Percentiles rank a stretch among this genome's conserved stretches.
Conservation (phyloP, 2,888 invertebrate genomes). For the Caenorhabditis sinica region DNA sequence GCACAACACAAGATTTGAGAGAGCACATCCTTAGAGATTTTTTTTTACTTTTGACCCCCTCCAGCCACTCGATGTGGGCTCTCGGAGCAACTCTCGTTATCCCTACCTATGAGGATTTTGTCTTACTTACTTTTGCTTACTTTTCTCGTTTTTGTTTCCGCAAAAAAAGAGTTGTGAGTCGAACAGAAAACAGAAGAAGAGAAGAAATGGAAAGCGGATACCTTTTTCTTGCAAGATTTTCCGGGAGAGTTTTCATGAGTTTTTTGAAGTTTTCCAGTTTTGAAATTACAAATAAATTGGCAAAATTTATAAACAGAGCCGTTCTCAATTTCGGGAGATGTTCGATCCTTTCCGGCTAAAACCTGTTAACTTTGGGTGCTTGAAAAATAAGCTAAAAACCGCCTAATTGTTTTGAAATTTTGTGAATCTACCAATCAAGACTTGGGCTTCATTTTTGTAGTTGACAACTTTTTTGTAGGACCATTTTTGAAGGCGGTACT, state of each 20-base stretch:
- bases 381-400: too few relatives aligned
- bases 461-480: too few relatives aligned
- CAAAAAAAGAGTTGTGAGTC: background rate
- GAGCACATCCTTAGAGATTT: background rate
- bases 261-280: background rate
- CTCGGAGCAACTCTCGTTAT: background rate
- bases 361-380: too few relatives aligned
- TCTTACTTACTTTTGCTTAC: background rate
- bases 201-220: constrained; percentile 1
- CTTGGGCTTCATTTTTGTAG: too few relatives aligned
- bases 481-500: too few relatives aligned
- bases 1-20: constrained; percentile 15
- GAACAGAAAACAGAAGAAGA: constrained; percentile 7
- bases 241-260: background rate
- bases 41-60: constrained; percentile 29
- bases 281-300: too few relatives aligned
- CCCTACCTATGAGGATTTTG: constrained; percentile 4
- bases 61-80: constrained; percentile 13
- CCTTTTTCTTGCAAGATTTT: constrained; percentile 4
- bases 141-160: constrained; percentile 7
- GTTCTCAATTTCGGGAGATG: too few relatives aligned
- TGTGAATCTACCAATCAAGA: too few relatives aligned
- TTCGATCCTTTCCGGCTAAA: too few relatives aligned
- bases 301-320: too few relatives aligned
- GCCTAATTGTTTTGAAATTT: too few relatives aligned